These are phyloP conservation scores for Danionella dracula DNA, from an alignment of 2,797 vertebrate genomes.

Conservation along the genomic window DNA sequence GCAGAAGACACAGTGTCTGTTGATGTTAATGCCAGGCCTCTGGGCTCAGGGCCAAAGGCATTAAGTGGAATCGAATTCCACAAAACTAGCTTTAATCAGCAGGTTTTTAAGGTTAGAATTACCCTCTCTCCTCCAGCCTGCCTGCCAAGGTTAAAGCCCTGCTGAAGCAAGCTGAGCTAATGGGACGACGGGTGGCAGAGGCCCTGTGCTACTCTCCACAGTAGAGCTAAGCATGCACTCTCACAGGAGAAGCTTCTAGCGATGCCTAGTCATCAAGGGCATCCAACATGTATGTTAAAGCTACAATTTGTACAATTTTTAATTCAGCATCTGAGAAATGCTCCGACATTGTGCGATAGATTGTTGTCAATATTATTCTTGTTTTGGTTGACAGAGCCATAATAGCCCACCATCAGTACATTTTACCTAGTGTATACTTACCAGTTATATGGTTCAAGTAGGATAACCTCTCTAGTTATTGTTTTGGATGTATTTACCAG, in stretches of 20 bases:
- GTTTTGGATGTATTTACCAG: too few relatives aligned
- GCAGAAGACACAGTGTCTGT: constrained; percentile 76
- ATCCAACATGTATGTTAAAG: too few relatives aligned
- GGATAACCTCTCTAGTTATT: too few relatives aligned
- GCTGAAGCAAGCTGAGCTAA: constrained; percentile 35
- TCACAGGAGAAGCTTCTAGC: neutral
- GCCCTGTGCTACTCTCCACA: constrained; percentile 26
- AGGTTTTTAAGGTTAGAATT: constrained; percentile 99
- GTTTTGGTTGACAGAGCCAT: too few relatives aligned
- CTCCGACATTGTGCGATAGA: too few relatives aligned
- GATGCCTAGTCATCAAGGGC: neutral
- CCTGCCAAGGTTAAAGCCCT: constrained; percentile 94
- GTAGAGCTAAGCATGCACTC: constrained; percentile 10
- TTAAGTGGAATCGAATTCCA: constrained; percentile 99
- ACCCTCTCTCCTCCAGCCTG: constrained; percentile 87
- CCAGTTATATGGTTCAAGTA: too few relatives aligned
- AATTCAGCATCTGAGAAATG: too few relatives aligned
- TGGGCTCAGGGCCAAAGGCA: constrained; percentile 88
- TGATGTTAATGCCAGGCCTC: constrained; percentile 88
- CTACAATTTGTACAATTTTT: too few relatives aligned
- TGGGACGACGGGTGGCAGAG: constrained; percentile 33
- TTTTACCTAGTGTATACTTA: too few relatives aligned
- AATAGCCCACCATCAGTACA: too few relatives aligned
- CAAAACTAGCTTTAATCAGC: constrained; percentile 99
- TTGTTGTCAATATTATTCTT: too few relatives aligned